Percentiles rank a stretch among this genome's conserved stretches.
Conservation (phyloP, 2,888 invertebrate genomes). For the Rhingia rostrata region DNA sequence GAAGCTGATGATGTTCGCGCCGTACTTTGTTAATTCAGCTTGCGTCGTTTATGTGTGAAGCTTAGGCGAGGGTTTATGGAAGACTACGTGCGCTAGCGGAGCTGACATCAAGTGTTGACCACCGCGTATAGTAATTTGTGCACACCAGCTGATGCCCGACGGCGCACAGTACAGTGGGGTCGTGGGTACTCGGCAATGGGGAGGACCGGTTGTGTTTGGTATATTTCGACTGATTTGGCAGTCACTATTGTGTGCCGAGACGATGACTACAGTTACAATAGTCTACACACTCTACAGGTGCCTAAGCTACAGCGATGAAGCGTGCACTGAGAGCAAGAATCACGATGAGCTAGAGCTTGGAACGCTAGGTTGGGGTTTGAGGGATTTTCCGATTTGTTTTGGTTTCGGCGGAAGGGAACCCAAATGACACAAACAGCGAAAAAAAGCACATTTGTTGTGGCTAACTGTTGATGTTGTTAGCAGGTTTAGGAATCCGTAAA, state of each 20-base stretch:
- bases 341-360: slow-evolving; percentile 26
- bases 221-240: slow-evolving; percentile 36
- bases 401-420: slow-evolving; percentile 18
- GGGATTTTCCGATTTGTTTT: slow-evolving; percentile 25
- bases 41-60: slow-evolving; percentile 40
- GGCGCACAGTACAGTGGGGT: slow-evolving; percentile 26
- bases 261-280: slow-evolving; percentile 25
- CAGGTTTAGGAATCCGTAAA: slow-evolving; percentile 29
- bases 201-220: slow-evolving; percentile 55
- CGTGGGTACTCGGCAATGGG: slow-evolving; percentile 12
- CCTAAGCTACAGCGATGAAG: slow-evolving; percentile 31
- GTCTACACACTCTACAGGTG: slow-evolving; percentile 21
- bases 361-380: slow-evolving; percentile 14
- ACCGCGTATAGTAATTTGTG: slow-evolving; percentile 47
- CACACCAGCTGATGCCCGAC: slow-evolving; percentile 44
- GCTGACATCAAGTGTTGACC: slow-evolving; percentile 63
- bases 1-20: slow-evolving; percentile 1
- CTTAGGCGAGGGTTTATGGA: slow-evolving; percentile 61
- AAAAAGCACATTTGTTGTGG: slow-evolving; percentile 58
- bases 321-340: neutral
- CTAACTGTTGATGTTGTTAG: slow-evolving; percentile 52
- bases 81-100: slow-evolving; percentile 69
- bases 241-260: slow-evolving; percentile 39
- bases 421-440: neutral
- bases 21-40: neutral